These are phyloP conservation scores for Lepetodrilus schrolli DNA, from an alignment of 2,888 invertebrate genomes.

Conservation along the genomic window DNA sequence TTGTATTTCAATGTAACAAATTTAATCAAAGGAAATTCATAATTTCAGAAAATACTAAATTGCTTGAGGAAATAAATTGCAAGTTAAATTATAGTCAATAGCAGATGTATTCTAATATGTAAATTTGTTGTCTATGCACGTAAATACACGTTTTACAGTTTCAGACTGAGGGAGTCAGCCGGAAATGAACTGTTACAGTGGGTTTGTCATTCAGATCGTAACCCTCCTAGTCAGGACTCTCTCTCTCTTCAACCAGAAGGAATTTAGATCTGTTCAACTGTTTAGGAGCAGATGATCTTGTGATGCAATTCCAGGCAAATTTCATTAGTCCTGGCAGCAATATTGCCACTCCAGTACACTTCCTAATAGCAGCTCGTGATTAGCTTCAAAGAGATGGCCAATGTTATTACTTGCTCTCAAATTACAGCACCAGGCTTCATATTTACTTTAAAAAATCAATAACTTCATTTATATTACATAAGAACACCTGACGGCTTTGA, in stretches of 20 bases:
- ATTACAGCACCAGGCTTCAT: no score
- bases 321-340: background rate
- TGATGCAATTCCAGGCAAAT: constrained; percentile 8
- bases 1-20: no score
- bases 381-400: no score
- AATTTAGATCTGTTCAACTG: background rate
- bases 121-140: no score
- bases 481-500: no score
- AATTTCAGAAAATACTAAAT: background rate
- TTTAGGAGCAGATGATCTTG: background rate
- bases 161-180: background rate
- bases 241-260: background rate
- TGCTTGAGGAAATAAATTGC: no score
- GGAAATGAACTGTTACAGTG: background rate
- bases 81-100: no score
- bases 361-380: background rate
- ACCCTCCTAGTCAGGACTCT: background rate
- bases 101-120: no score
- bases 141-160: background rate
- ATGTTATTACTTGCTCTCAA: no score
- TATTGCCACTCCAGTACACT: background rate
- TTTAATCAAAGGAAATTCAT: background rate
- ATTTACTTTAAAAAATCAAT: no score
- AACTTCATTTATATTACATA: no score
- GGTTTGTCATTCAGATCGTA: background rate